These are phyloP conservation scores for Grus americana DNA, from an alignment of 2,113 vertebrate species.

Conservation along the genomic window DNA sequence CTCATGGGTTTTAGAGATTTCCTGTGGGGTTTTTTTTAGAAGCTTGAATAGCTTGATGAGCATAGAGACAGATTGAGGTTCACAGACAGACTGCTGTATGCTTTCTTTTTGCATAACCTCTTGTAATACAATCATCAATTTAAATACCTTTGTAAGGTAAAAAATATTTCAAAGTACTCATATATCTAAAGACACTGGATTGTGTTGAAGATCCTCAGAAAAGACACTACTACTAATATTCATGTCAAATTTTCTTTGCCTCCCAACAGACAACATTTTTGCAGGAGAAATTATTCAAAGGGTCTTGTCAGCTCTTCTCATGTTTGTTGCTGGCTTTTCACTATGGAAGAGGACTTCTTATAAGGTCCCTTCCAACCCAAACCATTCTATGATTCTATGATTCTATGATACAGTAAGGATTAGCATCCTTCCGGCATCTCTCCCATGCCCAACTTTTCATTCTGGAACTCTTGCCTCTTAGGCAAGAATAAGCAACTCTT, in stretches of 20 bases:
- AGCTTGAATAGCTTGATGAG: not conserved
- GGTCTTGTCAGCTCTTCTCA: not conserved
- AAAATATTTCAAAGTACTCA: not conserved
- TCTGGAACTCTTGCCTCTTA: not conserved
- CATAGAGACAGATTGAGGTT: not conserved
- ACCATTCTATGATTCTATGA: too few species aligned
- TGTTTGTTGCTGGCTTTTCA: not conserved
- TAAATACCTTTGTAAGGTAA: not conserved
- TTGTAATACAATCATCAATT: not conserved
- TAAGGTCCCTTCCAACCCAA: not conserved
- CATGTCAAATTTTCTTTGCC: not conserved
- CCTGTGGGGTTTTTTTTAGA: not conserved
- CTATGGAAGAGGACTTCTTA: not conserved
- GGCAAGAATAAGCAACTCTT: not conserved
- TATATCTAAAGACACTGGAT: not conserved
- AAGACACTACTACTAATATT: not conserved
- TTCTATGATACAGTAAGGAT: not conserved
- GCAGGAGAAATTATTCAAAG: not conserved
- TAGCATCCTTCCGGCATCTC: not conserved
- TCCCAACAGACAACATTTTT: not conserved
- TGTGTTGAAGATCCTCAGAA: not conserved
- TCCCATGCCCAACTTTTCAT: not conserved
- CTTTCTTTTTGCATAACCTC: not conserved
- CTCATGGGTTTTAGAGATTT: not conserved
- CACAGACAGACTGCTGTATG: not conserved